Evolutionary conservation across 2,113 vertebrate genomes (phyloP), one percentile per base, ranked within the genome.

Genomic region (Oriolus oriolus): DNA sequence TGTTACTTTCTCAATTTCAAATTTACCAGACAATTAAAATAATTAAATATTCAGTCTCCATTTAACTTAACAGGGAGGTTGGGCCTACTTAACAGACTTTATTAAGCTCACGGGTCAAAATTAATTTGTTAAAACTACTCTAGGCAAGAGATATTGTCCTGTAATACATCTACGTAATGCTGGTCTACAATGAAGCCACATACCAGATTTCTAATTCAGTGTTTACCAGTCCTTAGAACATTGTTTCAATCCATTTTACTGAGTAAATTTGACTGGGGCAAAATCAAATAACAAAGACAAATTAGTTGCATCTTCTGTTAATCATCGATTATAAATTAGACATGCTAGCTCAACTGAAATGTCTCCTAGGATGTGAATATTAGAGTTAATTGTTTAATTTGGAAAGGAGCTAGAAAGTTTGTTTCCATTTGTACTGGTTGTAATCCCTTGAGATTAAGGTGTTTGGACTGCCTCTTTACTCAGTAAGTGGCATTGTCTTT

Each of bases 311-410:
- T 97, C 80, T 97, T 97, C 96, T 96, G 90, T 97, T 96, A 96
- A 97, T 97, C 95, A 96, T 91, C 66, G 84, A 97, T 97, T 97
- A 95, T 95, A 95, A 97, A 97, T 96, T 96, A 97, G 83, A 92
- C 87, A 73, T 94, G 73, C 86, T 95, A 96, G 91, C 91, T 96
- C 76, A 79, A 84, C 39, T 69, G 91, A 90, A 96, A 96, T 94
- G 49, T 96, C 95, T 97, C 82, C 2, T 52, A 81, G 74, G 57
- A 81, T 96, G 84, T 75, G 76, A 91, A 84, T 96, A 95, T 93
- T 89, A 94, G 39, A 86, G 85, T 68, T 97, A 92, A 96, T 95
- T 96, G 93, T 95, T 97, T 96, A 95, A 97, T 96, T 97, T 96
- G 94, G 79, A 94, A 96, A 91, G 94, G 78, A 94, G 63, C 54